These are phyloP conservation scores for Melipona bicolor DNA, from an alignment of 2,888 invertebrate genomes.

Conservation along the genomic window DNA sequence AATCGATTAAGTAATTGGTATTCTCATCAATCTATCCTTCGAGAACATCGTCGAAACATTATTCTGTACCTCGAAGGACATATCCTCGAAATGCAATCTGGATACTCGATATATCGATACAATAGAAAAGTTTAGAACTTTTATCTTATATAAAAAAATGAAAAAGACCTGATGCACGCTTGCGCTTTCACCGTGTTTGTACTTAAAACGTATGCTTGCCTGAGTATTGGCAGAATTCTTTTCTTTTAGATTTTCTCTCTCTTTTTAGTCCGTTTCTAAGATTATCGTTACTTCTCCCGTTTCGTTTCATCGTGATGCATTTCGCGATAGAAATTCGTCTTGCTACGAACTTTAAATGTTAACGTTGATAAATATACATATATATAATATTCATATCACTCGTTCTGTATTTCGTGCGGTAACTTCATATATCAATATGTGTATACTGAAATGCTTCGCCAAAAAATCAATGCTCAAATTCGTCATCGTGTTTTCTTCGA, in stretches of 20 bases:
- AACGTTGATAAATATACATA: constrained; percentile 66
- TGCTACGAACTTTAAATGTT: constrained; percentile 60
- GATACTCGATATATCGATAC: constrained; percentile 30
- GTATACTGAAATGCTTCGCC: constrained; percentile 48
- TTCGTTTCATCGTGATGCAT: constrained; percentile 40
- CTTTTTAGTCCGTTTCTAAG: constrained; percentile 4
- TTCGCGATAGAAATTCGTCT: constrained; percentile 47
- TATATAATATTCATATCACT: constrained; percentile 49
- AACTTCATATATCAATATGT: constrained; percentile 66
- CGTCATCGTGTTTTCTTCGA: constrained; percentile 9
- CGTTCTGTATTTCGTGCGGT: constrained; percentile 64
- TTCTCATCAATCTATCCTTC: constrained; percentile 16
- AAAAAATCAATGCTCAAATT: constrained; percentile 53
- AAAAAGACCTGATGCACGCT: constrained; percentile 46
- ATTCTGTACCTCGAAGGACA: constrained; percentile 1
- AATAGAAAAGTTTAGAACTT: constrained; percentile 55
- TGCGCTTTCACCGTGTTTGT: constrained; percentile 72
- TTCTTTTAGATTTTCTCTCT: background rate
- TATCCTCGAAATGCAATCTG: constrained; percentile 30
- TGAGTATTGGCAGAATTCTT: constrained; percentile 79
- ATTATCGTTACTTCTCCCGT: constrained; percentile 28
- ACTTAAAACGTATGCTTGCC: constrained; percentile 80
- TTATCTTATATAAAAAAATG: constrained; percentile 59
- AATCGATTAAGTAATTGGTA: constrained; percentile 2
- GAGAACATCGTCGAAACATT: background rate